phyloP scores from a whole-genome alignment of 2,888 invertebrate genomes.

The Drosophila mayaguana region DNA sequence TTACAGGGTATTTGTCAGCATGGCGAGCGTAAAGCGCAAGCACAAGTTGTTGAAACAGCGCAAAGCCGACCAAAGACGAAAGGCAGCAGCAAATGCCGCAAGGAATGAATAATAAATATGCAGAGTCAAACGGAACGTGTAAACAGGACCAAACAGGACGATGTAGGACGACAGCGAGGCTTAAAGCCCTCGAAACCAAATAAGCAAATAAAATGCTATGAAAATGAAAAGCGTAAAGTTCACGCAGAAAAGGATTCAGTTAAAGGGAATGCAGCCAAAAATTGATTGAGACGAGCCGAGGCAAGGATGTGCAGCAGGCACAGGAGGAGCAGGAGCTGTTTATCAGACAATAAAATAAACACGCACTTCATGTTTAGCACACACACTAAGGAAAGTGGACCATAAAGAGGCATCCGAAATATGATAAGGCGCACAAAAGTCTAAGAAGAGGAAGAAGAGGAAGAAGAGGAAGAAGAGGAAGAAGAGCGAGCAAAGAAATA shows the following conservation, averaged over 20 bases:
- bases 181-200: background rate
- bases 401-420: slow-evolving; percentile 53
- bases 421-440: slow-evolving; percentile 37
- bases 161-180: background rate
- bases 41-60: slow-evolving; percentile 40
- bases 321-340: slow-evolving; percentile 70
- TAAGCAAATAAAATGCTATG: slow-evolving; percentile 11
- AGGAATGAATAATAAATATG: slow-evolving; percentile 70
- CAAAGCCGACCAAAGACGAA: slow-evolving; percentile 43
- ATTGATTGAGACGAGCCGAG: background rate
- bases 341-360: slow-evolving; percentile 81
- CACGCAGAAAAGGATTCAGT: background rate
- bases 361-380: slow-evolving; percentile 65
- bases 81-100: slow-evolving; percentile 49
- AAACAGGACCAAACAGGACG: slow-evolving; percentile 11
- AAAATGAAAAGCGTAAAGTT: slow-evolving; percentile 21
- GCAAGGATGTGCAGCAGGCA: background rate
- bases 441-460: slow-evolving; percentile 32
- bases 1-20: slow-evolving; percentile 24
- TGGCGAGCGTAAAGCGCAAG: slow-evolving; percentile 22
- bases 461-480: slow-evolving; percentile 23
- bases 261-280: background rate
- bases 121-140: slow-evolving; percentile 11
- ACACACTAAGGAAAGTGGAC: slow-evolving; percentile 38
- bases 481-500: slow-evolving; percentile 42